Percentiles rank a stretch among this genome's conserved stretches.
Evolutionary conservation across 2,113 vertebrate genomes (phyloP).

Genomic region (Ceuthmochares aereus): DNA sequence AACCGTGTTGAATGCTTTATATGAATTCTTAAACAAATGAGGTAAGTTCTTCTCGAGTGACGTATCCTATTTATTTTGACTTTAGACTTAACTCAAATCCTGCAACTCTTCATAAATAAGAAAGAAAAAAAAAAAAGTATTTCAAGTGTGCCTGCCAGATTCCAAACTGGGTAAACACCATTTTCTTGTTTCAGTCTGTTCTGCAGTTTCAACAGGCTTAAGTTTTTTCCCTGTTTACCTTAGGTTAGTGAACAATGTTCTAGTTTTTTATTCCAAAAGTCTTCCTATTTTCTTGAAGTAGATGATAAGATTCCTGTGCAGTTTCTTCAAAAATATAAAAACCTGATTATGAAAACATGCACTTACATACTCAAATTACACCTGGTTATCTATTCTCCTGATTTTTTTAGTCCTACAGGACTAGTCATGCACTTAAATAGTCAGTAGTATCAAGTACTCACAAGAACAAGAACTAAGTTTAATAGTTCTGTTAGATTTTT

Average conservation of each 20-base stretch:
- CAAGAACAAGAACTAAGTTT: neutral
- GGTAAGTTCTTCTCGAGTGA: neutral
- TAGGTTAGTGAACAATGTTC: neutral
- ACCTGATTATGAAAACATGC: neutral
- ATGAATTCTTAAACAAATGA: conserved; percentile 22
- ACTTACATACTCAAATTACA: neutral
- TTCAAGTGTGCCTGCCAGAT: neutral
- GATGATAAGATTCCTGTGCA: neutral
- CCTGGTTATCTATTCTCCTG: neutral
- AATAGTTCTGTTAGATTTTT: neutral
- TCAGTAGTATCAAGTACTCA: neutral
- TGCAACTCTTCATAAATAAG: neutral
- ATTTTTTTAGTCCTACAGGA: neutral
- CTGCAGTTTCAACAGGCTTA: neutral
- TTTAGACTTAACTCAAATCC: conserved; percentile 19
- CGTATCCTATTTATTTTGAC: conserved; percentile 28
- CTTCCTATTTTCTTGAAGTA: neutral
- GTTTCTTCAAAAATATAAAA: conserved; percentile 15
- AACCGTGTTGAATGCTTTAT: neutral
- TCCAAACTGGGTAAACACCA: conserved; percentile 9
- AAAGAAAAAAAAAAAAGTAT: neutral
- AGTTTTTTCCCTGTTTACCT: neutral
- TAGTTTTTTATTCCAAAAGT: neutral
- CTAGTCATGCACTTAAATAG: neutral
- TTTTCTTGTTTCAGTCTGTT: conserved; percentile 1